Conservation (phyloP, 2,888 invertebrate genomes). For the Dioctria rufipes region DNA sequence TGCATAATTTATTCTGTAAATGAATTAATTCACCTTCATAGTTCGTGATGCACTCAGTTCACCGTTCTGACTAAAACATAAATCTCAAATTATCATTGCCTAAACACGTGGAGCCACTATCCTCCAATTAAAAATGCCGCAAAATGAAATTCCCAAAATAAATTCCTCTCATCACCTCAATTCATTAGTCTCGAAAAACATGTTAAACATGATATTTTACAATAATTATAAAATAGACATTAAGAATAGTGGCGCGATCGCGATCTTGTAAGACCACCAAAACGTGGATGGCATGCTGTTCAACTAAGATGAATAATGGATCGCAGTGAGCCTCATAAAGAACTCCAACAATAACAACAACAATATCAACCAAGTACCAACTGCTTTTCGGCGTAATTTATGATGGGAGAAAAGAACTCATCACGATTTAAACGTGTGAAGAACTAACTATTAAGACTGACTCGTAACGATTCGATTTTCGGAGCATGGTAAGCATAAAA, state of each 20-base stretch:
- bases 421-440: constrained; percentile 49
- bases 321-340: neutral
- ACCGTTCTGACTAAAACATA: too few relatives aligned
- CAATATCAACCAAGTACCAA: neutral
- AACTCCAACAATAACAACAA: neutral
- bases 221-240: constrained; percentile 18
- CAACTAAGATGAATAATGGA: neutral
- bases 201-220: constrained; percentile 34
- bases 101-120: neutral
- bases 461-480: neutral
- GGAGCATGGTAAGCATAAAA: neutral
- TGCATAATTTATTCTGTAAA: too few relatives aligned
- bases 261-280: constrained; percentile 35
- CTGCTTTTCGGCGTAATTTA: constrained; percentile 37
- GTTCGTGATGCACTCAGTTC: too few relatives aligned
- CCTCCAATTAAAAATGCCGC: neutral
- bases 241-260: neutral
- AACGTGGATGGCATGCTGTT: neutral
- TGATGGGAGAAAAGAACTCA: constrained; percentile 47
- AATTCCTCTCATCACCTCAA: constrained; percentile 34
- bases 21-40: too few relatives aligned
- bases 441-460: constrained; percentile 18
- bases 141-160: constrained; percentile 36
- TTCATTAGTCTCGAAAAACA: constrained; percentile 28
- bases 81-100: neutral